Conservation (phyloP, 2,113 vertebrate species). For the Cisticola juncidis region DNA sequence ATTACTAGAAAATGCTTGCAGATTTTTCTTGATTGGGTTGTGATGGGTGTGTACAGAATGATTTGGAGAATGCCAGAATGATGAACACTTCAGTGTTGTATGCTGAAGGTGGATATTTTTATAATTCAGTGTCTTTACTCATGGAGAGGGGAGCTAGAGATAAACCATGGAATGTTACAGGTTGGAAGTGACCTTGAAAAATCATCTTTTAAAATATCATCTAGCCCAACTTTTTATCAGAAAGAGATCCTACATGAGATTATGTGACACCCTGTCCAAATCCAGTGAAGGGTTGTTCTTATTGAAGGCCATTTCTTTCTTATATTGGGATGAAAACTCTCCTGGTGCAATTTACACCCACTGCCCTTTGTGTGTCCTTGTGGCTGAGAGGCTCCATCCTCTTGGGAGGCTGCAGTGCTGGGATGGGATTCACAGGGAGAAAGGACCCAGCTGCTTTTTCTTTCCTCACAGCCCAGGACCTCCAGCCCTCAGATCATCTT, state of each 20-base stretch:
- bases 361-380: not conserved
- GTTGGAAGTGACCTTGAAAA: not conserved
- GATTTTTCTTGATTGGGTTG: not conserved
- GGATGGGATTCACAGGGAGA: not conserved
- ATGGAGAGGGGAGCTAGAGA: not conserved
- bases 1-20: constrained; percentile 2
- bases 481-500: not conserved
- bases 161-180: not conserved
- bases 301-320: not conserved
- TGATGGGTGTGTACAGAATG: not conserved
- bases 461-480: not conserved
- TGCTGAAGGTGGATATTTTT: not conserved
- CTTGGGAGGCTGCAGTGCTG: not conserved
- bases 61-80: not conserved
- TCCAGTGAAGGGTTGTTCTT: not conserved
- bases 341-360: accelerated
- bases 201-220: not conserved
- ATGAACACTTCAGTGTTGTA: not conserved
- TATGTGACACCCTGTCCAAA: not conserved
- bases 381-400: not conserved
- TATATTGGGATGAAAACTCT: not conserved
- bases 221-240: not conserved
- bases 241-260: not conserved
- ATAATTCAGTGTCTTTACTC: not conserved
- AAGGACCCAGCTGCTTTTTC: not conserved